Evolutionary conservation across 1,140 invertebrate species (phyloP).

Genomic region (Drosophila sulfurigaster): DNA sequence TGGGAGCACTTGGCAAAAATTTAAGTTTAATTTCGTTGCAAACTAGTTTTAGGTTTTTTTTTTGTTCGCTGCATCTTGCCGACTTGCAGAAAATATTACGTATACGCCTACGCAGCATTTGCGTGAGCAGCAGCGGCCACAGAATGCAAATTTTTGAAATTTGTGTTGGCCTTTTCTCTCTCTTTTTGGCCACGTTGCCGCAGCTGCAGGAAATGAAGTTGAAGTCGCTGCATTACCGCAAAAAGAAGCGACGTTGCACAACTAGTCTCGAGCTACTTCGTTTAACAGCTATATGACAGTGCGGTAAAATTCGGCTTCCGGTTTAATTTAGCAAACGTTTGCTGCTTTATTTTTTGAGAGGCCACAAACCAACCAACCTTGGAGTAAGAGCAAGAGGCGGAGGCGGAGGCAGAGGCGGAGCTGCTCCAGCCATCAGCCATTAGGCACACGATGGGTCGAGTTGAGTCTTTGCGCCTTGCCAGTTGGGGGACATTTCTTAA

Average conservation of each 20-base stretch:
- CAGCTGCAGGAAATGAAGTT: conserved; percentile 70
- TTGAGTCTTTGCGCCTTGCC: conserved; percentile 2
- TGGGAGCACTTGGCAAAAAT: conserved; percentile 39
- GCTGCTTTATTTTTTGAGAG: conserved; percentile 66
- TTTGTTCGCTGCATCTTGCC: conserved; percentile 41
- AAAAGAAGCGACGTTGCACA: conserved; percentile 64
- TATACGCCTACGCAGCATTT: conserved; percentile 71
- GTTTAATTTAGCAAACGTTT: conserved; percentile 81
- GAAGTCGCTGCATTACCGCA: conserved; percentile 70
- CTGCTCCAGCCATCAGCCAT: conserved; percentile 19
- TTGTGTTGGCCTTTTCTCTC: conserved; percentile 40
- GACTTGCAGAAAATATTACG: conserved; percentile 63
- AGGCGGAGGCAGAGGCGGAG: not conserved
- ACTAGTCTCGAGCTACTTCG: conserved; percentile 18
- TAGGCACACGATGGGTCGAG: conserved; percentile 7
- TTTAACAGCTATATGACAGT: conserved; percentile 27
- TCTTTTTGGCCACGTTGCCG: conserved; percentile 15
- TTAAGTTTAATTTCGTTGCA: conserved; percentile 35
- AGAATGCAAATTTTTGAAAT: conserved; percentile 71
- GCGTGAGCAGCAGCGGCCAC: conserved; percentile 28
- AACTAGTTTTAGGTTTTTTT: conserved; percentile 20
- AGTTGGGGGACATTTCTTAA: conserved; percentile 33
- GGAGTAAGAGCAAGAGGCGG: not conserved
- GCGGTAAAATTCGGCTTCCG: conserved; percentile 68
- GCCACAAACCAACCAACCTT: conserved; percentile 17